These are phyloP conservation scores for Platycercus adscitus DNA, from an alignment of 2,113 vertebrate genomes.

Conservation along the genomic window DNA sequence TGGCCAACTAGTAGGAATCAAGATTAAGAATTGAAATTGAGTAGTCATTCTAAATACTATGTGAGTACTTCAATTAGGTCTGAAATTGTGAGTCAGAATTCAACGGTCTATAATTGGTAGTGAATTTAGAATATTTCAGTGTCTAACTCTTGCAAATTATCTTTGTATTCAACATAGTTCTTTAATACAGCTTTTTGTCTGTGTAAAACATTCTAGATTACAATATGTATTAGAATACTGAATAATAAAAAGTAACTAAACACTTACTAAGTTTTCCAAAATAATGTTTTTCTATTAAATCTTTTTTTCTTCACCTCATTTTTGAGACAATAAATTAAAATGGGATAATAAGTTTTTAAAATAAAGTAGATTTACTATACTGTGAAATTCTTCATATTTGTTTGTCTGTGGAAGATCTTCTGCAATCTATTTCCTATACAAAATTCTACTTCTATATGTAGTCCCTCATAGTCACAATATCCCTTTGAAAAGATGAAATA, in stretches of 20 bases:
- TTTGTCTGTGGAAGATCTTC: not conserved
- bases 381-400: not conserved
- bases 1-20: not conserved
- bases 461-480: not conserved
- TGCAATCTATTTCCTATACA: not conserved
- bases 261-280: not conserved
- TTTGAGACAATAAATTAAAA: not conserved
- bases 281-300: not conserved
- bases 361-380: not conserved
- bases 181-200: not conserved
- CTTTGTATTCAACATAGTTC: not conserved
- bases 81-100: not conserved
- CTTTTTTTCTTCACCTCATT: not conserved
- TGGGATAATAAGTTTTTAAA: not conserved
- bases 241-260: not conserved
- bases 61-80: slow-evolving; percentile 36
- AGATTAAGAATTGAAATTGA: slow-evolving; percentile 3
- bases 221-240: not conserved
- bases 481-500: not conserved
- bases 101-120: slow-evolving; percentile 1
- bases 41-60: not conserved
- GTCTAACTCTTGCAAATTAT: not conserved
- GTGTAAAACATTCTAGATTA: not conserved
- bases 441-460: not conserved
- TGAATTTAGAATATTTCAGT: slow-evolving; percentile 7